Evolutionary conservation across 2,113 vertebrate genomes (phyloP).

Genomic region (Axis porcinus): DNA sequence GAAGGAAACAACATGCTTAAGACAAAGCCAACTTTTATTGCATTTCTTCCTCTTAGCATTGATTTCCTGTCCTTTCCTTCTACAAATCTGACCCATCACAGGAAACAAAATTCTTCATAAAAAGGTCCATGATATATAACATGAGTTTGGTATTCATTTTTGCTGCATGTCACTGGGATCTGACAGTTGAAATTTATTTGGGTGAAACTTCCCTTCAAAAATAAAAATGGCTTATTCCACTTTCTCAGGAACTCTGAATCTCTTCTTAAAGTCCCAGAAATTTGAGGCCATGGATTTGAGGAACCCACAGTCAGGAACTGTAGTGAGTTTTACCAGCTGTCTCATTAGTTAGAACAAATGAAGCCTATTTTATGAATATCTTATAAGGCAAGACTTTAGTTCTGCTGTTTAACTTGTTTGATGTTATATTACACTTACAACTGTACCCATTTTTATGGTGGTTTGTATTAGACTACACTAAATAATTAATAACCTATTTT

Average conservation of each 20-base stretch:
- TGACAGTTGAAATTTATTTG: slow-evolving; percentile 65
- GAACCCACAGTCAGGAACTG: not conserved
- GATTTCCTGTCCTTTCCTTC: slow-evolving; percentile 90
- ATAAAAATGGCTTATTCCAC: not conserved
- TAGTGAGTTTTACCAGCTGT: not conserved
- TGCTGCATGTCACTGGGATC: slow-evolving; percentile 26
- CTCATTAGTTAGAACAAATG: not conserved
- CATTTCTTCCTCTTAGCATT: slow-evolving; percentile 86
- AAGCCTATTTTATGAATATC: not conserved
- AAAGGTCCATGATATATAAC: slow-evolving; percentile 76
- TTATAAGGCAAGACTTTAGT: not conserved
- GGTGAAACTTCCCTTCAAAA: not conserved
- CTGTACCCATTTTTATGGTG: not conserved
- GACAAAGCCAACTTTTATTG: slow-evolving; percentile 80
- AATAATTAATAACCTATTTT: not conserved
- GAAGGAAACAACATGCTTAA: slow-evolving; percentile 55
- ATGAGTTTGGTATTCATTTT: slow-evolving; percentile 80
- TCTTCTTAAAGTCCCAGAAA: not conserved
- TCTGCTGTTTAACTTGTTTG: not conserved
- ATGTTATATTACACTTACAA: not conserved
- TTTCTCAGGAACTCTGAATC: not conserved
- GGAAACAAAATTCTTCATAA: slow-evolving; percentile 84
- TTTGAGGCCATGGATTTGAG: not conserved
- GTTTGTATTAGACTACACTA: not conserved
- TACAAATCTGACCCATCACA: slow-evolving; percentile 84